A percentile compares a stretch with the other conserved stretches of the same genome.
These are phyloP conservation scores for Thaumatotibia leucotreta DNA, from an alignment of 1,140 invertebrate species.

Conservation along the genomic window DNA sequence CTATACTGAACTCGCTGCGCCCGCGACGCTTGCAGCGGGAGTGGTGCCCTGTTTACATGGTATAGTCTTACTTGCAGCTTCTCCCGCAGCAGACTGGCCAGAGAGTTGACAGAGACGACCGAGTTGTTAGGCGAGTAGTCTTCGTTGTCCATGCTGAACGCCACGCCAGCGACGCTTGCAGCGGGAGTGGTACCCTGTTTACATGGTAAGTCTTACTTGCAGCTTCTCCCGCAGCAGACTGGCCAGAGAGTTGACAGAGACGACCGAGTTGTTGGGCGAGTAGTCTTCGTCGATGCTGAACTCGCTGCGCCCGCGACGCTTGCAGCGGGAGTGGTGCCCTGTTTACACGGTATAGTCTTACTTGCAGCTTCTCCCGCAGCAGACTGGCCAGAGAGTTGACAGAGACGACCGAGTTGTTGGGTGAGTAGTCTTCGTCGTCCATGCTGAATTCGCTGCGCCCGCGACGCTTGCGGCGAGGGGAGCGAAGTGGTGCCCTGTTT, in stretches of 20 bases:
- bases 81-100: no score
- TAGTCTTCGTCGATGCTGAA: slow-evolving; percentile 74
- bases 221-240: slow-evolving; percentile 89
- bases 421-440: slow-evolving; percentile 77
- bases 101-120: no score
- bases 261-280: slow-evolving; percentile 84
- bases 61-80: no score
- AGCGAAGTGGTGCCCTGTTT: slow-evolving; percentile 60
- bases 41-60: no score
- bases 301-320: slow-evolving; percentile 31
- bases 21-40: no score
- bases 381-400: slow-evolving; percentile 89
- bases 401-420: slow-evolving; percentile 86
- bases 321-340: not conserved
- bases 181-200: no score
- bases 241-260: slow-evolving; percentile 88
- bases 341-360: slow-evolving; percentile 43
- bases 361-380: slow-evolving; percentile 87
- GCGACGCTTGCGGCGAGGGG: slow-evolving; percentile 62
- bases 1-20: no score
- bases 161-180: no score
- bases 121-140: no score
- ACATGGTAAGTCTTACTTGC: not conserved
- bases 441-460: slow-evolving; percentile 65
- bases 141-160: no score